These are phyloP conservation scores for Glyphotaelius pellucidus DNA, from an alignment of 2,888 invertebrate species.

Conservation along the genomic window DNA sequence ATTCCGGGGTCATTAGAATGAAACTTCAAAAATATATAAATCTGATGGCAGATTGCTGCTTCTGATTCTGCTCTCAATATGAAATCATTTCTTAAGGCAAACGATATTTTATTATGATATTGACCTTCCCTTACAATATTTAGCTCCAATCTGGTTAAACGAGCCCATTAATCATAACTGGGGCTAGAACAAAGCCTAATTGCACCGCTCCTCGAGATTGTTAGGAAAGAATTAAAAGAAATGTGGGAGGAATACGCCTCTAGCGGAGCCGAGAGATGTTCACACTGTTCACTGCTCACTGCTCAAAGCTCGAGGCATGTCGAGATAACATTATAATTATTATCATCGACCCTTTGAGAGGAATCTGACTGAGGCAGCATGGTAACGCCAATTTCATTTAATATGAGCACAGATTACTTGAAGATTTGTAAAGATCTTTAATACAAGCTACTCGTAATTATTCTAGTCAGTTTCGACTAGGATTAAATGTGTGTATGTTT, in stretches of 20 bases:
- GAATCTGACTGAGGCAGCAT: neutral
- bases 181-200: neutral
- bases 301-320: neutral
- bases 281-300: neutral
- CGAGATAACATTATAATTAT: neutral
- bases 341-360: neutral
- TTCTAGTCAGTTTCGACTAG: too few relatives aligned
- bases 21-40: neutral
- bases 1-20: neutral
- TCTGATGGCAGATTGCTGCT: neutral
- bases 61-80: neutral
- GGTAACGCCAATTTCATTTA: neutral
- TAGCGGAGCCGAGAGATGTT: neutral
- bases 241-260: neutral
- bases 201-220: neutral
- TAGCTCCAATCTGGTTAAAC: neutral
- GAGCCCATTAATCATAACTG: neutral
- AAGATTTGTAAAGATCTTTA: neutral
- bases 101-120: neutral
- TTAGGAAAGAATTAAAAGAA: slow-evolving; percentile 11
- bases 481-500: too few relatives aligned
- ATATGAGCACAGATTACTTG: neutral
- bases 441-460: neutral
- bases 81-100: neutral
- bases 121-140: neutral